phyloP scores from a whole-genome alignment of 1,140 invertebrate genomes.

The Drosophila lacteicornis region DNA sequence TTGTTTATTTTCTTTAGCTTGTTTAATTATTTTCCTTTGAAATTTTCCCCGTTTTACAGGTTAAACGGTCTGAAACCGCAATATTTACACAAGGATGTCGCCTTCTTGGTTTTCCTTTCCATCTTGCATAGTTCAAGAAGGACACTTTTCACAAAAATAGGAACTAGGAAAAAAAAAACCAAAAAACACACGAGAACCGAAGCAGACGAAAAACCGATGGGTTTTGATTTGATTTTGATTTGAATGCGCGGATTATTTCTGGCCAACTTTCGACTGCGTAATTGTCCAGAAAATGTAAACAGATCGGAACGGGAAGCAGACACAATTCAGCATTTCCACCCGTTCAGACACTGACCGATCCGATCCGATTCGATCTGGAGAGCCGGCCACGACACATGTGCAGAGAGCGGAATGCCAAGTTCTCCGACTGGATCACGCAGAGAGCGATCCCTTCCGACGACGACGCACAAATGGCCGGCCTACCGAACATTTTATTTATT shows the following conservation, averaged over 20 bases:
- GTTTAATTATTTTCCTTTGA: slow-evolving; percentile 29
- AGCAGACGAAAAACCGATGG: slow-evolving; percentile 13
- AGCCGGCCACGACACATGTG: background rate
- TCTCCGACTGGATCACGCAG: background rate
- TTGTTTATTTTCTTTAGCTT: slow-evolving; percentile 19
- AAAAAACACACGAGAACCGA: slow-evolving; percentile 3
- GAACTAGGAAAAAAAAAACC: slow-evolving; percentile 2
- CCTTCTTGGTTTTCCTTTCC: background rate
- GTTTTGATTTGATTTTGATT: slow-evolving; percentile 41
- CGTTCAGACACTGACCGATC: slow-evolving; percentile 28
- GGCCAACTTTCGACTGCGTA: slow-evolving; percentile 65
- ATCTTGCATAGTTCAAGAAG: background rate
- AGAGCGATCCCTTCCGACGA: slow-evolving; percentile 44
- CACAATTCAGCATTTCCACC: slow-evolving; percentile 28
- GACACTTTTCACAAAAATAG: background rate
- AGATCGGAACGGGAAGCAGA: slow-evolving; percentile 35
- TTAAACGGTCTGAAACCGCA: background rate
- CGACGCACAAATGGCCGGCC: slow-evolving; percentile 57
- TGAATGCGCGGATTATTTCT: slow-evolving; percentile 31
- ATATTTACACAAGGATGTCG: background rate
- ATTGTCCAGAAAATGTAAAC: slow-evolving; percentile 77
- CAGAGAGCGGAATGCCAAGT: background rate
- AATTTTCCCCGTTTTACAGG: slow-evolving; percentile 7
- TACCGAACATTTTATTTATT: slow-evolving; percentile 60
- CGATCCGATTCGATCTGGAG: slow-evolving; percentile 5